Evolutionary conservation across 2,888 invertebrate genomes (phyloP), one percentile per base, ranked within the genome.

Genomic region (Netelia inedita): DNA sequence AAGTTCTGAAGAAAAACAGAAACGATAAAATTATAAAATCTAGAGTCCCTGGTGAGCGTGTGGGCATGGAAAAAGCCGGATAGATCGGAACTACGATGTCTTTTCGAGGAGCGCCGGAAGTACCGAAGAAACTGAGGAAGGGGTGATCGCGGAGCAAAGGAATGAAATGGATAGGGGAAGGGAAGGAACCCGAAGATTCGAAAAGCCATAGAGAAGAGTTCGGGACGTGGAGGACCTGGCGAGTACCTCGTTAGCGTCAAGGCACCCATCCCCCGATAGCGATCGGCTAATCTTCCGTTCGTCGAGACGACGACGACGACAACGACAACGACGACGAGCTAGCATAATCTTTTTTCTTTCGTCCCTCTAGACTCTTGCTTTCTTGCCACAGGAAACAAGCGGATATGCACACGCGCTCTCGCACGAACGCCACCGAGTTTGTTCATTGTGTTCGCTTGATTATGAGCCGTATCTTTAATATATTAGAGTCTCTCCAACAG

Each of bases 211-310:
- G 43, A 75, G 61, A 63, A 85, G 79, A 83, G 74, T 79, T 88
- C 75, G 72, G 83, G 83, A 79, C 76, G 63, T 66, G 79, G 85
- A 80, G 65, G 74, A 74, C 53, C 43, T 66, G 65, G 59, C 86
- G 82, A 83, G 85, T 85, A 82, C 88, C 91, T 92, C 91, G 91
- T 92, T 92, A 92, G 91, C 91, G 91, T 88, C 72, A 88, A 92
- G 90, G 91, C 91, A 92, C 89, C 89, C 87, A 84, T 86, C 86
- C 57, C 35, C 75, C 88, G 92, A 92, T 92, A 92, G 88, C 89
- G 89, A 92, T 92, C 92, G 91, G 91, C 91, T 91, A 92, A 92
- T 92, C 92, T 90, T 88, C 35, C 86, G 82, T 83, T 82, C 82
- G 76, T 79, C 75, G 79, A 72, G 61, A 69, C 82, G 75, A 68